Evolutionary conservation across 1,140 invertebrate genomes (phyloP), one percentile per base, ranked within the genome.

Genomic region (Halictus rubicundus): DNA sequence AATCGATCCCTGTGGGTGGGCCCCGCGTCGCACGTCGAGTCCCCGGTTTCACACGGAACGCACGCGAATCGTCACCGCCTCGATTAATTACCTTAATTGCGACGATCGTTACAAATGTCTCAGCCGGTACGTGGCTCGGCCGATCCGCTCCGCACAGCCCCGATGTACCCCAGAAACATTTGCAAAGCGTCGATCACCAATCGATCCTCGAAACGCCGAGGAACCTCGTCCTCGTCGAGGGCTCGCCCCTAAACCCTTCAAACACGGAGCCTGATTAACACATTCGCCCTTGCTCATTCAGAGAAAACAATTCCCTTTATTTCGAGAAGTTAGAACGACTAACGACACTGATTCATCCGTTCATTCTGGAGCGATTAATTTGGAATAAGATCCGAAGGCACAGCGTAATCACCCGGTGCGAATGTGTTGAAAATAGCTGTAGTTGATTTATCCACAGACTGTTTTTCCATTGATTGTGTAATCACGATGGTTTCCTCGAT

Each of bases 51-150:
- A 73, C 68, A 54, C 68, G 46, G 21, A 32, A 68, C 75, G 49
- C 25, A 27, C 61, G 77, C 81, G 77, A 49, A 79, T 82, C 77
- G 76, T 74, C 70, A 37, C 69, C 81, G 81, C 9, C 32, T 19
- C 69, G 46, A 80, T 83, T 83, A 87, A 82, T 88, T 84, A 84
- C 68, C 87, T 83, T 90, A 88, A 85, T 92, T 89, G 85, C 81
- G 83, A 89, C 71, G 49, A 86, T 89, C 89, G 90, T 92, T 92
- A 90, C 91, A 91, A 93, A 92, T 92, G 89, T 92, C 87, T 92
- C 92, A 87, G n/a, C 63, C 76, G 69, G 83, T 66, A 57, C 60
- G 42, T 52, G 10, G 37, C 63, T 57, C 19, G 16, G 54, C 25
- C 57, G 37, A 60, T 19, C n/a, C 14, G 60, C 21, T 21, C 6